Conservation (phyloP, 2,888 invertebrate genomes). For the Acanthosepion esculentum region DNA sequence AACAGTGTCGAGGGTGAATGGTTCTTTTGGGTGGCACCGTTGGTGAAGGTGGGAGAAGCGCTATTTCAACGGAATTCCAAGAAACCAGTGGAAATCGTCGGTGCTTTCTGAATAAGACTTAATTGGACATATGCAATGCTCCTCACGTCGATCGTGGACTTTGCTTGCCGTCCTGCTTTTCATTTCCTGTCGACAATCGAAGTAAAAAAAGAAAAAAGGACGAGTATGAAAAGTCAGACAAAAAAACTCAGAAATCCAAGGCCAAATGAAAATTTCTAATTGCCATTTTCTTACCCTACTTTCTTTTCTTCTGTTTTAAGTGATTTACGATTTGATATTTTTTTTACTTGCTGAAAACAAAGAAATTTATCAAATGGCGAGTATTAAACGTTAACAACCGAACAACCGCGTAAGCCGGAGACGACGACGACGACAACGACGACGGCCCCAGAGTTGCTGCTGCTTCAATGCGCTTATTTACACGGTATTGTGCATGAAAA, state of each 20-base stretch:
- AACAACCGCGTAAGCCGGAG: neutral
- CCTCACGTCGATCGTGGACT: conserved; percentile 6
- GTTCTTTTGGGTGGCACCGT: neutral
- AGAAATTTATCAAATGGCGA: neutral
- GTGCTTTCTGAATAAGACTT: conserved; percentile 33
- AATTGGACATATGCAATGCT: conserved; percentile 2
- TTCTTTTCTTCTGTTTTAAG: neutral
- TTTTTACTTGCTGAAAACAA: neutral
- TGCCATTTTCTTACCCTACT: neutral
- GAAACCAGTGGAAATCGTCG: neutral
- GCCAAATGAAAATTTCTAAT: neutral
- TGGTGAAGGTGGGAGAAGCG: neutral
- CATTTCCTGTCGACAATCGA: neutral
- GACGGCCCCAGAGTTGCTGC: neutral
- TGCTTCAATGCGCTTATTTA: neutral
- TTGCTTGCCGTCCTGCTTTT: neutral
- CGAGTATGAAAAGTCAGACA: neutral
- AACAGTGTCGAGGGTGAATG: neutral
- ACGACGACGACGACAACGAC: neutral
- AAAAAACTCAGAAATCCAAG: neutral
- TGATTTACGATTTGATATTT: neutral
- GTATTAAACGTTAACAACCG: neutral
- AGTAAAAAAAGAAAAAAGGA: neutral
- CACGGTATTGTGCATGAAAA: neutral
- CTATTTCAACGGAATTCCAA: neutral